Conservation (phyloP, 2,113 vertebrate genomes). For the Atlantisia rogersi region DNA sequence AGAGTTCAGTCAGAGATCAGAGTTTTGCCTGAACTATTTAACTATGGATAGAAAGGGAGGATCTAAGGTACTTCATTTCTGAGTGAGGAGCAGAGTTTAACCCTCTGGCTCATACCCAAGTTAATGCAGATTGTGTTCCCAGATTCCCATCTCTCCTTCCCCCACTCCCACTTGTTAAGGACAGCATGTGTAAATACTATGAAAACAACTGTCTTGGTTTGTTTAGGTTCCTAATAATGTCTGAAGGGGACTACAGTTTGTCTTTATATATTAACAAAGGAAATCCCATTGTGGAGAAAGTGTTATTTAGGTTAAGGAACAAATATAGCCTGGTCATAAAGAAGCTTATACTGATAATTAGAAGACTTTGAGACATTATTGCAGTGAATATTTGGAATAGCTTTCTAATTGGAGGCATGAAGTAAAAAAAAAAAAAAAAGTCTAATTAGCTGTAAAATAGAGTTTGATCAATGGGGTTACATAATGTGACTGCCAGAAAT, state of each 20-base stretch:
- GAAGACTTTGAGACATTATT: neutral
- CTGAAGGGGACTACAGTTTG: neutral
- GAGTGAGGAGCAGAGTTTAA: neutral
- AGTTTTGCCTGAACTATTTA: neutral
- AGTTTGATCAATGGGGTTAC: slow-evolving; percentile 28
- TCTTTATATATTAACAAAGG: neutral
- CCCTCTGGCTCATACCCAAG: neutral
- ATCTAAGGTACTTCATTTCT: neutral
- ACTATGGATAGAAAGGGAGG: neutral
- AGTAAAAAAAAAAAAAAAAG: neutral
- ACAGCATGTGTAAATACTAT: neutral
- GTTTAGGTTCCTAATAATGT: neutral
- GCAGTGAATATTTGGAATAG: neutral
- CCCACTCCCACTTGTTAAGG: neutral
- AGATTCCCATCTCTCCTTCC: neutral
- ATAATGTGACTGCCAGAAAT: neutral
- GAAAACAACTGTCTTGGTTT: neutral
- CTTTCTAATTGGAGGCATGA: slow-evolving; percentile 46
- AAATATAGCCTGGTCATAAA: neutral
- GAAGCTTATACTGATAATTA: slow-evolving; percentile 23
- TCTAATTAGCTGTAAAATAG: slow-evolving; percentile 51
- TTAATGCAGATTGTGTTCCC: neutral
- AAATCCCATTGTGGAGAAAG: neutral
- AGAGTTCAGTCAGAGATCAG: neutral
- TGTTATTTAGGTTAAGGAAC: slow-evolving; percentile 37